These are phyloP conservation scores for Limnephilus rhombicus DNA, from an alignment of 2,888 invertebrate genomes.

Conservation along the genomic window DNA sequence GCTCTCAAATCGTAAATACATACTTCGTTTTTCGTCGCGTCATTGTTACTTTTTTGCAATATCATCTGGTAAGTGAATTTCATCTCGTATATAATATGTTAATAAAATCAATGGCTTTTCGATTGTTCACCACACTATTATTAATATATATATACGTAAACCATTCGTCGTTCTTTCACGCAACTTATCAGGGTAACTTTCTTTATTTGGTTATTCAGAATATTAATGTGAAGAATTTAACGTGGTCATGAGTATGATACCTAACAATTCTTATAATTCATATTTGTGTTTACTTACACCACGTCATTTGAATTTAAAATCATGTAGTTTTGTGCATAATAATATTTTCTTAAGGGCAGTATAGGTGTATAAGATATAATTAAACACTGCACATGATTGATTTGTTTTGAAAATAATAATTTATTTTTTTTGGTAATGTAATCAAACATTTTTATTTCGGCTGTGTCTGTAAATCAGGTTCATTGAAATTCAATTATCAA, in stretches of 20 bases:
- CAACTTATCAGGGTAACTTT: neutral
- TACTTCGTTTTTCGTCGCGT: conserved; percentile 18
- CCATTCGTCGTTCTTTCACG: neutral
- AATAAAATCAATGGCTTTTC: neutral
- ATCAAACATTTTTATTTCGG: no score
- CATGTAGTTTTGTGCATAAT: no score
- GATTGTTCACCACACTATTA: neutral
- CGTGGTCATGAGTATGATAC: neutral
- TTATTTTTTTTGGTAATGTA: neutral
- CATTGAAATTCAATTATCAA: no score
- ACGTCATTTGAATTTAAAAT: no score
- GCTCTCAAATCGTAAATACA: neutral
- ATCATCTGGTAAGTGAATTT: neutral
- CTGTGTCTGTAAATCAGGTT: no score
- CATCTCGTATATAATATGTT: neutral
- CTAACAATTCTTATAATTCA: no score
- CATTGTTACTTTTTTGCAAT: neutral
- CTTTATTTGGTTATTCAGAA: neutral
- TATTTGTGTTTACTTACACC: no score
- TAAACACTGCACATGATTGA: neutral
- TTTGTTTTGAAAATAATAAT: neutral
- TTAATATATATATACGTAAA: neutral
- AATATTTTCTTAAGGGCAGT: no score
- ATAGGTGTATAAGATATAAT: no score
- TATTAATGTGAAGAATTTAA: neutral